These are phyloP conservation scores for Heliconius charithonia DNA, from an alignment of 2,888 invertebrate species.

Conservation along the genomic window DNA sequence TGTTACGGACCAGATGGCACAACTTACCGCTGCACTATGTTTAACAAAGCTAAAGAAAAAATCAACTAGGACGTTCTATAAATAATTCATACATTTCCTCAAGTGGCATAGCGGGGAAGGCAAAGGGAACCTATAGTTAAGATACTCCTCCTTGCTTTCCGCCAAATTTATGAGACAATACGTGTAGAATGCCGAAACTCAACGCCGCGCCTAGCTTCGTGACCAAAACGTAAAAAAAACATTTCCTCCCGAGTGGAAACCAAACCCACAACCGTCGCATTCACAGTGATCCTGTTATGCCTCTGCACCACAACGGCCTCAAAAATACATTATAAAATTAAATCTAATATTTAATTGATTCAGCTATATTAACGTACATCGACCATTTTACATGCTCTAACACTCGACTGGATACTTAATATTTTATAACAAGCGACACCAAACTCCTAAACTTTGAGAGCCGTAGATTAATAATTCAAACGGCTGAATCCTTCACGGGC, in stretches of 20 bases:
- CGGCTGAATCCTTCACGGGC: constrained; percentile 19
- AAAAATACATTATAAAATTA: not conserved
- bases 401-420: constrained; percentile 20
- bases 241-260: not conserved
- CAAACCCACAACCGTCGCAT: not conserved
- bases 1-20: not conserved
- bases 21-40: not conserved
- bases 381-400: constrained; percentile 14
- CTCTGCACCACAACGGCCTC: too few species aligned
- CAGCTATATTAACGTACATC: not conserved
- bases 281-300: fast-evolving
- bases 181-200: too few species aligned
- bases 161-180: too few species aligned
- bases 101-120: too few species aligned
- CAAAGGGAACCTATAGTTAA: too few species aligned
- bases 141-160: too few species aligned
- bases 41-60: not conserved
- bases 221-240: too few species aligned
- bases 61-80: not conserved
- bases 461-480: constrained; percentile 28
- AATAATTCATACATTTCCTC: not conserved
- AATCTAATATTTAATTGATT: constrained; percentile 5
- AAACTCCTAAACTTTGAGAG: constrained; percentile 24
- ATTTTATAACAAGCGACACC: constrained; percentile 32
- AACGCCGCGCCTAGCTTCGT: too few species aligned